Conservation (phyloP, 2,888 invertebrate genomes). For the Zootermopsis nevadensis region DNA sequence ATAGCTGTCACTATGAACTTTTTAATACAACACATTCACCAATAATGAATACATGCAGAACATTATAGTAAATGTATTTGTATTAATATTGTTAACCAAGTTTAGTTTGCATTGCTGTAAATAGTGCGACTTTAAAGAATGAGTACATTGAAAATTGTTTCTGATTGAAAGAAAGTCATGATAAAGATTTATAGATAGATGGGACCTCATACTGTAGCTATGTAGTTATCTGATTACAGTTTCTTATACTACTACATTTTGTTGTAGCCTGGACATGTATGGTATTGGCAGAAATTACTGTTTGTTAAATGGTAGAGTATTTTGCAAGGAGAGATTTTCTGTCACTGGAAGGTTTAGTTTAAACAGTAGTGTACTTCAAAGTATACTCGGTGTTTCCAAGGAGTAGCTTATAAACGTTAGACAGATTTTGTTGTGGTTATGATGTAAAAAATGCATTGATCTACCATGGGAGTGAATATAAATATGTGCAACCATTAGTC, state of each 20-base stretch:
- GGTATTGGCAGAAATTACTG: neutral
- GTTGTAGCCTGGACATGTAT: conserved; percentile 15
- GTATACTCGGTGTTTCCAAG: neutral
- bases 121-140: neutral
- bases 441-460: neutral
- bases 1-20: neutral
- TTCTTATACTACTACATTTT: neutral
- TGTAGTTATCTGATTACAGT: neutral
- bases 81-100: neutral
- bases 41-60: neutral
- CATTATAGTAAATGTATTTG: neutral
- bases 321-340: neutral
- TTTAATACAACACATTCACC: neutral
- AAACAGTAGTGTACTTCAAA: neutral
- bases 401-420: neutral
- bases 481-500: neutral
- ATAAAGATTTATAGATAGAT: neutral
- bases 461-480: neutral
- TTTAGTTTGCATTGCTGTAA: neutral
- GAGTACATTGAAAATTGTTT: neutral
- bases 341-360: neutral
- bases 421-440: neutral
- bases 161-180: neutral
- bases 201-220: neutral
- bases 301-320: neutral